Evolutionary conservation across 1,140 invertebrate genomes (phyloP).

Genomic region (Meteorus sp.): DNA sequence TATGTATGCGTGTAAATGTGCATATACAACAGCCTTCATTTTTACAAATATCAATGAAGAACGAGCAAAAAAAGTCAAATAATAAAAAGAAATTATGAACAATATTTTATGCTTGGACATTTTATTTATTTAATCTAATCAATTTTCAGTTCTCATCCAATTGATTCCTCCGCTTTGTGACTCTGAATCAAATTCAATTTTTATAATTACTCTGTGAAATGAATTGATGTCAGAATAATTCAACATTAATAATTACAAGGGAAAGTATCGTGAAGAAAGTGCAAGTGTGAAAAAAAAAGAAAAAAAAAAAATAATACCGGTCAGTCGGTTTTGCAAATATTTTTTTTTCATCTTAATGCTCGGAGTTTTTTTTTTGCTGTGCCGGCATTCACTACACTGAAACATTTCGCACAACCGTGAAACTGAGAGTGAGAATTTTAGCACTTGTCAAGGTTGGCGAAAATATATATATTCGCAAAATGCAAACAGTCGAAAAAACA

Average conservation of each 20-base stretch:
- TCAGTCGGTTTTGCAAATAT: slow-evolving; percentile 1
- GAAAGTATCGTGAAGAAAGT: not conserved
- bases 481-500: not conserved
- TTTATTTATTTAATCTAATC: not conserved
- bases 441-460: slow-evolving; percentile 44
- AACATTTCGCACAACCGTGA: slow-evolving; percentile 22
- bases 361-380: not conserved
- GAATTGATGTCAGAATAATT: no score
- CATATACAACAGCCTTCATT: not conserved
- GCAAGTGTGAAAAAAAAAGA: not conserved
- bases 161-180: no score
- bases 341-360: no score
- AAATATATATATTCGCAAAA: slow-evolving; percentile 25
- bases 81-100: no score
- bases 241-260: no score
- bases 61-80: no score
- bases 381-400: not conserved
- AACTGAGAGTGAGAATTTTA: slow-evolving; percentile 50
- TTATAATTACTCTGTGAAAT: no score
- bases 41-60: no score
- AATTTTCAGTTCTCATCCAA: no score
- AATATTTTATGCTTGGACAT: not conserved
- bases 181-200: no score
- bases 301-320: no score
- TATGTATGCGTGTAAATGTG: not conserved